Base-by-base conservation (phyloP, 2,888 invertebrate species). In the Lathronympha strigana region DNA sequence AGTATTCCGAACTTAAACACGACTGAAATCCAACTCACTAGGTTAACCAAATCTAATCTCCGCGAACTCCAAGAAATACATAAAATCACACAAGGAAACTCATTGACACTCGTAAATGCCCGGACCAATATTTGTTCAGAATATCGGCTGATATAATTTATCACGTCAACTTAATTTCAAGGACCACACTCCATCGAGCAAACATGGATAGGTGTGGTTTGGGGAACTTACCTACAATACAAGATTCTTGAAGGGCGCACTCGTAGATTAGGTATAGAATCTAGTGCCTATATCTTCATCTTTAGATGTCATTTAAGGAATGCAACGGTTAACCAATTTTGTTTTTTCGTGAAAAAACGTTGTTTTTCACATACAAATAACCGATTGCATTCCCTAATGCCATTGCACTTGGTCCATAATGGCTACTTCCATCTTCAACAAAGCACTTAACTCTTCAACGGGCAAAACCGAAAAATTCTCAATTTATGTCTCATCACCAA, bases 121-220 rank as follows among this genome's bases (percentile, higher is more conserved):
- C 76, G 67, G 68, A 73, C 75, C 80, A 87, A 88, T 87, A 84
- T 88, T 87, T 77, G 80, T 76, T 28, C 58, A 38, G 38, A 63
- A 51, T 63, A 67, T 63, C 67, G 57, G 31, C 45, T 66, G 73
- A 80, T 83, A 82, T 78, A 80, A 84, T 79, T 82, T 83, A 87
- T 85, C 84, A 75, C 79, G 47, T 38, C 60, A 76, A 79, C 79
- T 80, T 75, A 73, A 82, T 80, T 73, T 83, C 77, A 82, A 86
- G 86, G 83, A 79, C 79, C 74, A 66, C 67, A 76, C 74, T 81
- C 79, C 79, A 80, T 71, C 79, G 75, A 74, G 82, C 76, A 86
- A 88, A 88, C 71, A 70, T 61, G 69, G 71, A 76, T 79, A 77
- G 84, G 86, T 74, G 83, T 69, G 84, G 80, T 72, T 71, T 75